Percentiles rank a stretch among this genome's conserved stretches.
phyloP scores from a whole-genome alignment of 35 echinoderm and acorn worm genomes.

The Heliocidaris erythrogramma region DNA sequence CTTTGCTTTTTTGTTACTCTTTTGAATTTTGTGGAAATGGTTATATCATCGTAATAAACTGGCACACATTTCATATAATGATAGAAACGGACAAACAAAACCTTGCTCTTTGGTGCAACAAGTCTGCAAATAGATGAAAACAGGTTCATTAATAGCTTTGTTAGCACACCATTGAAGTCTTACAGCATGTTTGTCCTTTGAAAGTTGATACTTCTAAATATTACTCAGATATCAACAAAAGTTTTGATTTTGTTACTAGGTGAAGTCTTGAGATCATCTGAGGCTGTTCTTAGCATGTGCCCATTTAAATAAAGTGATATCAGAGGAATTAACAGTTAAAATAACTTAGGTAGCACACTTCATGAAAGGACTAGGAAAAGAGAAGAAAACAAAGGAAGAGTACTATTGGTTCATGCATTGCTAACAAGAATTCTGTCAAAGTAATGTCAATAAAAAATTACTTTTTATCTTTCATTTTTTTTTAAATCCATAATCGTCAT shows the following conservation, averaged over 20 bases:
- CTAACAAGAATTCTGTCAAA: background rate
- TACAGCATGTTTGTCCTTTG: background rate
- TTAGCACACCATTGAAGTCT: background rate
- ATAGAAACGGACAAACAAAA: background rate
- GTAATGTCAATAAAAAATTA: background rate
- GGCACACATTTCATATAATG: background rate
- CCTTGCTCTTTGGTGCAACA: background rate
- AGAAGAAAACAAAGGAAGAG: background rate
- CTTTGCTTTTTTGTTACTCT: background rate
- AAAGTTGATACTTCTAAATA: background rate
- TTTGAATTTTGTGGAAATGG: background rate
- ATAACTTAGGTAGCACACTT: background rate
- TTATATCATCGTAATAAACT: background rate
- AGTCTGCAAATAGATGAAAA: background rate
- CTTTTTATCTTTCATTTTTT: background rate
- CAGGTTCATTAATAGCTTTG: background rate
- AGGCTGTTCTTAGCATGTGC: background rate
- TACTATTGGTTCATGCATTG: background rate
- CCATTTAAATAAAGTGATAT: background rate
- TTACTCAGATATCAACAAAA: background rate
- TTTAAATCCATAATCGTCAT: background rate
- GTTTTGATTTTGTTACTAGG: background rate
- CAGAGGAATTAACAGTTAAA: background rate
- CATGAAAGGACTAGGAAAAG: background rate
- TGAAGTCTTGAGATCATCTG: background rate